Conservation (phyloP, 1,140 invertebrate species). For the Rhynchophorus ferrugineus region DNA sequence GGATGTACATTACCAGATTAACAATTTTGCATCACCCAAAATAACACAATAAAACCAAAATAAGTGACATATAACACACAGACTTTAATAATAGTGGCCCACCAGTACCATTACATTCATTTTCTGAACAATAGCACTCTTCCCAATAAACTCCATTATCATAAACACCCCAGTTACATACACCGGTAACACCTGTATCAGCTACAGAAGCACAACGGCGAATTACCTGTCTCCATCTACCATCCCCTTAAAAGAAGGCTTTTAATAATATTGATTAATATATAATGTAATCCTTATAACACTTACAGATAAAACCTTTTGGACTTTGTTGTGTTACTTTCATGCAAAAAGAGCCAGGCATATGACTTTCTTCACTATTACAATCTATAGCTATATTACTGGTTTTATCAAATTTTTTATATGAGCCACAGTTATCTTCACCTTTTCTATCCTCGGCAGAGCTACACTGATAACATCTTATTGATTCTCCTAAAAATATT, state of each 20-base stretch:
- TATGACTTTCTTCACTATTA: slow-evolving; percentile 79
- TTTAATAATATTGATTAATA: slow-evolving; percentile 9
- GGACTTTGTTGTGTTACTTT: slow-evolving; percentile 84
- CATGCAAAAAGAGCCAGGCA: slow-evolving; percentile 90
- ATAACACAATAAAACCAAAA: too few species aligned
- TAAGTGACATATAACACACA: too few species aligned
- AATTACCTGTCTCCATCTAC: slow-evolving; percentile 86
- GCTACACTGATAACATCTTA: slow-evolving; percentile 84
- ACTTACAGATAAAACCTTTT: slow-evolving; percentile 84
- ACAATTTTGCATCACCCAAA: too few species aligned
- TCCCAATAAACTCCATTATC: slow-evolving; percentile 92
- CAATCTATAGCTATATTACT: slow-evolving; percentile 81
- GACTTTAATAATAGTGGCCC: background rate
- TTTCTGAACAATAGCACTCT: slow-evolving; percentile 85
- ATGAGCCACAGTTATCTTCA: slow-evolving; percentile 81
- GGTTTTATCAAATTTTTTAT: slow-evolving; percentile 69
- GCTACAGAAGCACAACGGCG: slow-evolving; percentile 82
- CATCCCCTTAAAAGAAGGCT: slow-evolving; percentile 65
- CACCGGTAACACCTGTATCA: slow-evolving; percentile 81
- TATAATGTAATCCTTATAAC: background rate
- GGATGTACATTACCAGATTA: too few species aligned
- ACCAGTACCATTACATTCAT: slow-evolving; percentile 63
- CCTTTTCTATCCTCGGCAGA: slow-evolving; percentile 63
- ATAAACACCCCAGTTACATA: slow-evolving; percentile 90
- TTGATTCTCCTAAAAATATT: slow-evolving; percentile 47